phyloP scores from a whole-genome alignment of 2,888 invertebrate species.

The Graphium colonna region DNA sequence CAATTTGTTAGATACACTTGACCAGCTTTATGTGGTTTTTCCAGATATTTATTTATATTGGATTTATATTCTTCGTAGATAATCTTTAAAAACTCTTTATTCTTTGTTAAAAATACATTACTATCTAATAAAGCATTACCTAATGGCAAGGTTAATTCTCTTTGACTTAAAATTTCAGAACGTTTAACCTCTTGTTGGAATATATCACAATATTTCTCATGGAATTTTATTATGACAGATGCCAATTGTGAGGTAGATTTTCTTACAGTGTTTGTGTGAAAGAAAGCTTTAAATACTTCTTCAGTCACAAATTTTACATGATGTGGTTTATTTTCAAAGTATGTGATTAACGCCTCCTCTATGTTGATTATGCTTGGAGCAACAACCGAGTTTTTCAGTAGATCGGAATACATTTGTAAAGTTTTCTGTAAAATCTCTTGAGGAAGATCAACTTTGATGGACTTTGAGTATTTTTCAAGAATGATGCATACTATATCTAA shows the following conservation, averaged over 20 bases:
- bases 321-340: constrained; percentile 82
- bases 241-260: constrained; percentile 81
- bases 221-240: constrained; percentile 77
- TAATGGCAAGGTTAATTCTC: constrained; percentile 83
- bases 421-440: constrained; percentile 56
- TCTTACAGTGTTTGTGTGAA: constrained; percentile 69
- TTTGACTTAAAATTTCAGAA: constrained; percentile 74
- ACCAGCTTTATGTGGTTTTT: constrained; percentile 85
- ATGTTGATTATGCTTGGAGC: constrained; percentile 73
- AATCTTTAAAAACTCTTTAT: constrained; percentile 65
- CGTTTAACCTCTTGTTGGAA: constrained; percentile 67
- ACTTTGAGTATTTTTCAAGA: constrained; percentile 66
- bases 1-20: constrained; percentile 82
- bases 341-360: constrained; percentile 76
- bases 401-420: constrained; percentile 61
- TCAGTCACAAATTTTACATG: constrained; percentile 68
- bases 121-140: constrained; percentile 70
- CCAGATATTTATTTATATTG: constrained; percentile 82
- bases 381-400: constrained; percentile 58
- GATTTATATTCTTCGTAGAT: constrained; percentile 81
- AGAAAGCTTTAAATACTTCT: constrained; percentile 77
- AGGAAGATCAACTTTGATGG: constrained; percentile 47
- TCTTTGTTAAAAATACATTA: constrained; percentile 55
- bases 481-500: constrained; percentile 69
- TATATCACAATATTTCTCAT: constrained; percentile 62